These are phyloP conservation scores for Syrrhaptes paradoxus DNA, from an alignment of 2,113 vertebrate species.

Conservation along the genomic window DNA sequence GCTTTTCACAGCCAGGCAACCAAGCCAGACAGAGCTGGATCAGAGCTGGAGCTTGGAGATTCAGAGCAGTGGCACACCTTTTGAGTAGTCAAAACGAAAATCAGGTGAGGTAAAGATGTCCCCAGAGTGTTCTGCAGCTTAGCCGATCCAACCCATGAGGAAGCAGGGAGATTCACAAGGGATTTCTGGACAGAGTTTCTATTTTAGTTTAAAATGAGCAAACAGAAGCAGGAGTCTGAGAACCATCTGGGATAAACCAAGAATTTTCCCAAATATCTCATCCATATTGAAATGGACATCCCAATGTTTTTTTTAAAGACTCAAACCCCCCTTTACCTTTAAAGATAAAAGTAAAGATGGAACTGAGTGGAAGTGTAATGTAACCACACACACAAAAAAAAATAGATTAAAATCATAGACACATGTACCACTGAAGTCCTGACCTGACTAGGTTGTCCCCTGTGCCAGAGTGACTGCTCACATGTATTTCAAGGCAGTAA, in stretches of 20 bases:
- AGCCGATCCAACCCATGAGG: not conserved
- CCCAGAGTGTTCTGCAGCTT: not conserved
- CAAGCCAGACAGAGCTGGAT: not conserved
- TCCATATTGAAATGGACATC: not conserved
- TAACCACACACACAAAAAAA: not conserved
- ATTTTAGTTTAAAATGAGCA: not conserved
- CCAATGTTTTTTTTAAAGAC: not conserved
- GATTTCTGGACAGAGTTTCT: not conserved
- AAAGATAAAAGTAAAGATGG: not conserved
- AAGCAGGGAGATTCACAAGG: not conserved
- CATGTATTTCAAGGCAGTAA: not conserved
- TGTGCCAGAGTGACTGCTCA: not conserved
- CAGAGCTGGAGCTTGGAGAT: not conserved
- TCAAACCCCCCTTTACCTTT: not conserved
- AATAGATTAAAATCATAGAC: not conserved
- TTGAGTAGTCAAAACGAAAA: not conserved
- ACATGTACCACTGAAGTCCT: not conserved
- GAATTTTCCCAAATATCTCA: not conserved
- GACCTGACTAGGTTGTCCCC: not conserved
- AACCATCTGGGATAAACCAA: not conserved
- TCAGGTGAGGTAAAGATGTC: not conserved
- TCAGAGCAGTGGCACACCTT: not conserved
- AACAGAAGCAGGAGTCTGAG: not conserved
- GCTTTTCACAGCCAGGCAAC: not conserved
- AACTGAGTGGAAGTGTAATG: not conserved